These are phyloP conservation scores for Agrochola macilenta DNA, from an alignment of 2,888 invertebrate genomes.

Conservation along the genomic window DNA sequence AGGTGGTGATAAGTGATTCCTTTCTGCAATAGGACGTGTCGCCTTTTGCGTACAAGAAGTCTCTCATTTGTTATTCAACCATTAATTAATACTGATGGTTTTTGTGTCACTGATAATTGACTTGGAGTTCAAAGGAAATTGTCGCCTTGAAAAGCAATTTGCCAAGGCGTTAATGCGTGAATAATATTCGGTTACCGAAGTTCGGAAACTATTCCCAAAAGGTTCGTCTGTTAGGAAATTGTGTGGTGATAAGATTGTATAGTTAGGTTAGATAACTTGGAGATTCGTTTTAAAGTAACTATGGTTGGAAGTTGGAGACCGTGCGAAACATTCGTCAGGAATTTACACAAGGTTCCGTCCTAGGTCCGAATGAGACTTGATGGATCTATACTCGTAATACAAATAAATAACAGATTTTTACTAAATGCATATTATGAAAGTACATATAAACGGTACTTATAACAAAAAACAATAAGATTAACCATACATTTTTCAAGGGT, in stretches of 20 bases:
- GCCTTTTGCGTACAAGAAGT: not conserved
- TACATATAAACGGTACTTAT: no score
- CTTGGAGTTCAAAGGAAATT: not conserved
- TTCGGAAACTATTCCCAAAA: slow-evolving; percentile 17
- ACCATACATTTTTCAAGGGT: no score
- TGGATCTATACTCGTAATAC: no score
- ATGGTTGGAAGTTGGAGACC: not conserved
- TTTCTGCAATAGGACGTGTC: not conserved
- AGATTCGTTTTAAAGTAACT: not conserved
- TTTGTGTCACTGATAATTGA: not conserved
- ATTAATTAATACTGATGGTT: not conserved
- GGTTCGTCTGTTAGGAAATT: not conserved
- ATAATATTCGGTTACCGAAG: slow-evolving; percentile 15
- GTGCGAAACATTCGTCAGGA: not conserved
- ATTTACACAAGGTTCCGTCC: not conserved
- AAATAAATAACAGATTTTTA: no score
- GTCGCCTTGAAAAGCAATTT: slow-evolving; percentile 8
- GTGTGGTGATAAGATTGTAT: not conserved
- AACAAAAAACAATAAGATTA: no score
- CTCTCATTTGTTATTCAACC: not conserved
- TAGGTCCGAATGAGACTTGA: not conserved
- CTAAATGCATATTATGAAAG: no score
- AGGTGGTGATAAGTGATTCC: not conserved
- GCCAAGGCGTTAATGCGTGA: slow-evolving; percentile 28
- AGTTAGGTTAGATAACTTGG: not conserved